Evolutionary conservation across 2,888 invertebrate species (phyloP), one percentile per base, ranked within the genome.

Genomic region (Agrotis exclamationis): DNA sequence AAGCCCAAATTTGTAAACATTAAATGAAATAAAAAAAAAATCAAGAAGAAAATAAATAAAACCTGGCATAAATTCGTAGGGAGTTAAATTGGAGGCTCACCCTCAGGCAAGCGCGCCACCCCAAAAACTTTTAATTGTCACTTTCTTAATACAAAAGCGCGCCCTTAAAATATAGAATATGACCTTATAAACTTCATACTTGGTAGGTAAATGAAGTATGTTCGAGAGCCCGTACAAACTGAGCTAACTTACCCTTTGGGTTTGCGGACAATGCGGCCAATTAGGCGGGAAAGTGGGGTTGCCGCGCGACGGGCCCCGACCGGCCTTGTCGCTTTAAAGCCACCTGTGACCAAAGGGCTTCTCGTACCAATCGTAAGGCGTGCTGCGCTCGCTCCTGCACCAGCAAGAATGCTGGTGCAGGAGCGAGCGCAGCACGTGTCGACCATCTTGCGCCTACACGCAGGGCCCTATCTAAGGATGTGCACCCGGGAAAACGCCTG

Each of bases 231-330:
- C 82, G 24, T 76, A 77, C 56, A 78, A 69, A 73, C 50, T 69
- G 13, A 28, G 3, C 62, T 5, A 73, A 76, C 28, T 71, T 63
- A 69, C 73, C 79, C 80, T 74, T 76, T 59, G 48, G 64, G 33
- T 22, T 68, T 39, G 60, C 51, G 44, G 63, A 82, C 80, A 76
- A 74, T 76, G 45, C 53, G 20, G n/a, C 62, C 80, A 83, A 83
- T 85, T 83, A 85, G 14, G 56, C n/a, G 28, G 6, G 20, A 18
- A 14, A 9, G 20, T 24, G 39, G 51, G 28, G 79, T 74, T 72
- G 71, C 79, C 20, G 3, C 57, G 80, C 57, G 57, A 79, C 75
- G 0, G 47, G 47, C 18, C 22, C 13, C 33, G 14, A 0, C 24
- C 13, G n/a, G 51, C n/a, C 58, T 47, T 39, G 39, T 7, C 33